A percentile compares a stretch with the other conserved stretches of the same genome.
Evolutionary conservation across 2,888 invertebrate species (phyloP).

Genomic region (Polydrusus tereticollis): DNA sequence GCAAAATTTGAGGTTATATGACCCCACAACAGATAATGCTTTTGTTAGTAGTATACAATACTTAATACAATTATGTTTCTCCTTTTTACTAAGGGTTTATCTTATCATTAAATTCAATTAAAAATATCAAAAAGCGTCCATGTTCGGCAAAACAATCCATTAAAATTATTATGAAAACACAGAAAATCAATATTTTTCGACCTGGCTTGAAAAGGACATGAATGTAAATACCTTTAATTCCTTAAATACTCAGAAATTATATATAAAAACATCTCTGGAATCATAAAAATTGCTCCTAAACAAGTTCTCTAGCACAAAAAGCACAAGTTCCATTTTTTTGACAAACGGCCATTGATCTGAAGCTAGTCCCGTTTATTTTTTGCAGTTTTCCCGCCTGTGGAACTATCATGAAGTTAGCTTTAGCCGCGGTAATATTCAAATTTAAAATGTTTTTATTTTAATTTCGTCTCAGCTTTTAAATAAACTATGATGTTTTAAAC

Average conservation of each 20-base stretch:
- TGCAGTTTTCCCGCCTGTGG: conserved; percentile 2
- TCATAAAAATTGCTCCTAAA: conserved; percentile 23
- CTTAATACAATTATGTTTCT: neutral
- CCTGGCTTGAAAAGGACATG: neutral
- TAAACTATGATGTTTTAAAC: too few relatives aligned
- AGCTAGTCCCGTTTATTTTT: neutral
- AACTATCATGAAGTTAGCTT: conserved; percentile 1
- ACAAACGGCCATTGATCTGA: conserved; percentile 18
- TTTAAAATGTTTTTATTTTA: neutral
- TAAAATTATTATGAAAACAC: neutral
- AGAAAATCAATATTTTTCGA: neutral
- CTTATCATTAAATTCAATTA: neutral
- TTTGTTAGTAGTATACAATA: neutral
- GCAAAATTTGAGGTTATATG: conserved; percentile 15
- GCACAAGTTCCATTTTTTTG: conserved; percentile 15
- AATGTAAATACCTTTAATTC: neutral
- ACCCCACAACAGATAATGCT: neutral
- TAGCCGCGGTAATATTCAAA: neutral
- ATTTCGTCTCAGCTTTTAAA: neutral
- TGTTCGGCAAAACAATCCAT: conserved; percentile 13
- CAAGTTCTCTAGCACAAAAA: conserved; percentile 28
- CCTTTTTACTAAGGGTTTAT: neutral
- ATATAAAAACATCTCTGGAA: neutral
- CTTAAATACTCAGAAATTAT: neutral
- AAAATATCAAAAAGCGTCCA: conserved; percentile 11